A percentile compares a stretch with the other conserved stretches of the same genome.
These are phyloP conservation scores for Anas bernieri DNA, from an alignment of 2,797 vertebrate species.

Conservation along the genomic window DNA sequence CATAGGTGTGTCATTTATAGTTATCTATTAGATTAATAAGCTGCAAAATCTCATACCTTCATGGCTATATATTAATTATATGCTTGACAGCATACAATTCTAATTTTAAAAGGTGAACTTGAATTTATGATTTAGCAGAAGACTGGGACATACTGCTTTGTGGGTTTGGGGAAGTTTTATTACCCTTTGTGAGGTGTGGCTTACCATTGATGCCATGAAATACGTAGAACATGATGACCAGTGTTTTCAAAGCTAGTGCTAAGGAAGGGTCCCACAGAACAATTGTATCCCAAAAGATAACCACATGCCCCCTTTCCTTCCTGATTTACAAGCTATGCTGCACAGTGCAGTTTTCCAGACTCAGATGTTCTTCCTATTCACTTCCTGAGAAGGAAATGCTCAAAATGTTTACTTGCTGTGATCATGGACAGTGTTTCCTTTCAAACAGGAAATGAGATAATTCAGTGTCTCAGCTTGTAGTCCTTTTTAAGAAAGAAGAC, in stretches of 20 bases:
- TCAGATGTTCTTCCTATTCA: slow-evolving; percentile 61
- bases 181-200: background rate
- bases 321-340: slow-evolving; percentile 28
- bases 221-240: background rate
- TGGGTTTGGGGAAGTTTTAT: background rate
- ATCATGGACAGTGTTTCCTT: slow-evolving; percentile 22
- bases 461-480: background rate
- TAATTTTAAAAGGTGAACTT: background rate
- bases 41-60: background rate
- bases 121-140: background rate
- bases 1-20: background rate
- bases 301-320: slow-evolving; percentile 59
- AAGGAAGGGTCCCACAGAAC: slow-evolving; percentile 3
- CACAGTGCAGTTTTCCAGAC: slow-evolving; percentile 26
- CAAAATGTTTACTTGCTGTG: slow-evolving; percentile 61
- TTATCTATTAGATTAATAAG: background rate
- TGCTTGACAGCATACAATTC: background rate
- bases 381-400: slow-evolving; percentile 66
- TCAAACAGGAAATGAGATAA: slow-evolving; percentile 49
- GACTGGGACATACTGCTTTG: background rate
- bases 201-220: background rate
- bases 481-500: background rate
- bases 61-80: background rate
- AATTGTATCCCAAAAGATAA: slow-evolving; percentile 35
- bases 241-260: background rate